A percentile compares a stretch with the other conserved stretches of the same genome.
Evolutionary conservation across 2,113 vertebrate genomes (phyloP).

Genomic region (Abramis brama): DNA sequence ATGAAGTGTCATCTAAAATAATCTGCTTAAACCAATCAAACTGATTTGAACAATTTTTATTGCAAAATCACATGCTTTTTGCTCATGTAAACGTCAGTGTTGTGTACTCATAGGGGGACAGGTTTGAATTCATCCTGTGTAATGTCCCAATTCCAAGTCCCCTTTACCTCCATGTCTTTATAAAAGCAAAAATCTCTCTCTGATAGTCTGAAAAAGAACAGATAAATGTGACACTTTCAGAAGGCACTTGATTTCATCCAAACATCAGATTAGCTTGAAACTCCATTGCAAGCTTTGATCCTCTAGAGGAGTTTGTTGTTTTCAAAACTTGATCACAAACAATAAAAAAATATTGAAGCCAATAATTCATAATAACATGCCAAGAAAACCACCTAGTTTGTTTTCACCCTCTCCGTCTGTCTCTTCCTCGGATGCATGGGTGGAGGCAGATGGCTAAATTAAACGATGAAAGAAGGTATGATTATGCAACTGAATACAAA

Average conservation of each 20-base stretch:
- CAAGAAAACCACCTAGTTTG: slow-evolving; percentile 18
- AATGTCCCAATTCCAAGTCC: not conserved
- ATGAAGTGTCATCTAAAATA: too few species aligned
- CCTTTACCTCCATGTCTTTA: not conserved
- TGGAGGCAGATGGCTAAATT: slow-evolving; percentile 44
- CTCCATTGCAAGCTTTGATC: not conserved
- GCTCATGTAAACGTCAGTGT: not conserved
- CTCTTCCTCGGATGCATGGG: slow-evolving; percentile 19
- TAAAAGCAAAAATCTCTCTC: not conserved
- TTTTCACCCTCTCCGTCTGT: not conserved
- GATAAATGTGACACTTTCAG: slow-evolving; percentile 5
- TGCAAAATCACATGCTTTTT: not conserved
- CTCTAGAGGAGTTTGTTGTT: not conserved
- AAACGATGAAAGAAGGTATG: slow-evolving; percentile 43
- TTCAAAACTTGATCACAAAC: slow-evolving; percentile 15
- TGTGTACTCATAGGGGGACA: not conserved
- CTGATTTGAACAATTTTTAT: too few species aligned
- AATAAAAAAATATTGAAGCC: not conserved
- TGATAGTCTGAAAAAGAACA: not conserved
- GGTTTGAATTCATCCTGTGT: not conserved
- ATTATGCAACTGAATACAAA: slow-evolving; percentile 28
- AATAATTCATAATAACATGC: slow-evolving; percentile 20
- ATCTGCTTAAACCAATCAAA: too few species aligned
- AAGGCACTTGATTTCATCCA: not conserved
- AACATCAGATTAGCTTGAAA: not conserved